Percentiles rank a stretch among this genome's conserved stretches.
phyloP scores from a whole-genome alignment of 1,140 invertebrate species.

The Capitella teleta region DNA sequence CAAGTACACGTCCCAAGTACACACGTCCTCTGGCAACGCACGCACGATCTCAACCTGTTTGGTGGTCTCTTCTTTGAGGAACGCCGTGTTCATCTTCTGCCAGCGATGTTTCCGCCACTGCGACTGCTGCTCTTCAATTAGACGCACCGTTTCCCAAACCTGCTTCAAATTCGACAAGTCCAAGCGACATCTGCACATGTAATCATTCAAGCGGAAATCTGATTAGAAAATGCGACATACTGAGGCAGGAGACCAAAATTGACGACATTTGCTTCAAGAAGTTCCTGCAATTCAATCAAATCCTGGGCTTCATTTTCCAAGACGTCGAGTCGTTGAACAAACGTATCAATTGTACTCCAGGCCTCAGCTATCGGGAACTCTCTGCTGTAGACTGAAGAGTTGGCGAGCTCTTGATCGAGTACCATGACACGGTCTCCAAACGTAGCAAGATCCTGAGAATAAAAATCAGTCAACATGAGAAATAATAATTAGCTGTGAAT shows the following conservation, averaged over 20 bases:
- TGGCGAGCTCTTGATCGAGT: conserved; percentile 28
- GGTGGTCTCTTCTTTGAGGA: conserved; percentile 31
- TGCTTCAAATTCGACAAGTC: conserved; percentile 37
- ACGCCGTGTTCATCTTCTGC: conserved; percentile 40
- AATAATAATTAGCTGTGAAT: neutral
- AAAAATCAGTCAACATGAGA: neutral
- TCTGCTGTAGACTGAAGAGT: conserved; percentile 30
- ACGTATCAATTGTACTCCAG: conserved; percentile 30
- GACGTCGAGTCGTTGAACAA: conserved; percentile 25
- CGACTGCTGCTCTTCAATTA: conserved; percentile 34
- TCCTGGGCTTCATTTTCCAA: conserved; percentile 41
- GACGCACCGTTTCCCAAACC: conserved; percentile 37
- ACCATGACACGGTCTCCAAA: conserved; percentile 29
- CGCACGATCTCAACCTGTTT: conserved; percentile 36
- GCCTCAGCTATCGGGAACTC: conserved; percentile 30
- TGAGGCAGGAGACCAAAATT: conserved; percentile 36
- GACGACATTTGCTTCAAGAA: conserved; percentile 37
- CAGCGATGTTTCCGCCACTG: conserved; percentile 41
- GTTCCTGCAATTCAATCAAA: conserved; percentile 38
- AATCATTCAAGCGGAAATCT: neutral
- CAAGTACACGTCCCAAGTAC: conserved; percentile 36
- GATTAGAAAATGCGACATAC: conserved; percentile 14
- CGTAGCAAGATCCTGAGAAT: conserved; percentile 29
- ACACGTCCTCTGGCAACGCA: conserved; percentile 30
- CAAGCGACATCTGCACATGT: conserved; percentile 24